phyloP scores from a whole-genome alignment of 2,888 invertebrate species.

The Dynastes tityus region DNA sequence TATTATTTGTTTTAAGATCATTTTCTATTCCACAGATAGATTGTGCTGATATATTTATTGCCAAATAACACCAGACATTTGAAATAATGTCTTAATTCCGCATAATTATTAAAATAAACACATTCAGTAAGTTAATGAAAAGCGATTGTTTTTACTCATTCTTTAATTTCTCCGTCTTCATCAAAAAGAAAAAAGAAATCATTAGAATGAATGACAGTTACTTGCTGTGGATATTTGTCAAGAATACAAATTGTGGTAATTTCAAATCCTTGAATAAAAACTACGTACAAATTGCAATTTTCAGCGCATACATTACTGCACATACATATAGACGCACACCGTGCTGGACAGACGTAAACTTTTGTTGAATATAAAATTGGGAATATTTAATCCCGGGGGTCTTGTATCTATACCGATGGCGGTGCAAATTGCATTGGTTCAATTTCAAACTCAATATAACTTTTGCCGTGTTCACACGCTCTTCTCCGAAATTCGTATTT shows the following conservation, averaged over 20 bases:
- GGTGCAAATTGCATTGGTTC: conserved; percentile 63
- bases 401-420: conserved; percentile 57
- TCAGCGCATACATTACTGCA: conserved; percentile 1
- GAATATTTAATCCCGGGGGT: conserved; percentile 58
- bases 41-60: too few relatives aligned
- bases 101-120: too few relatives aligned
- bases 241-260: too few relatives aligned
- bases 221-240: too few relatives aligned
- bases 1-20: too few relatives aligned
- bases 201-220: too few relatives aligned
- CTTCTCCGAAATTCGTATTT: conserved; percentile 49
- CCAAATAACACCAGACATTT: too few relatives aligned
- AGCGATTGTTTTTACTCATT: too few relatives aligned
- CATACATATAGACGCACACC: background rate
- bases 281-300: background rate
- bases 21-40: too few relatives aligned
- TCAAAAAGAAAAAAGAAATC: background rate
- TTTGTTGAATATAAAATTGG: conserved; percentile 52
- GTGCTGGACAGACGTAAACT: conserved; percentile 33
- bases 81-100: too few relatives aligned
- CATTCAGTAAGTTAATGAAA: too few relatives aligned
- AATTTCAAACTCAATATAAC: conserved; percentile 68
- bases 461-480: conserved; percentile 57
- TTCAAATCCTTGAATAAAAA: background rate
- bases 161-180: too few relatives aligned